Percentiles rank a stretch among this genome's conserved stretches.
These are phyloP conservation scores for Tachuris rubrigastra DNA, from an alignment of 2,113 vertebrate genomes.

Conservation along the genomic window DNA sequence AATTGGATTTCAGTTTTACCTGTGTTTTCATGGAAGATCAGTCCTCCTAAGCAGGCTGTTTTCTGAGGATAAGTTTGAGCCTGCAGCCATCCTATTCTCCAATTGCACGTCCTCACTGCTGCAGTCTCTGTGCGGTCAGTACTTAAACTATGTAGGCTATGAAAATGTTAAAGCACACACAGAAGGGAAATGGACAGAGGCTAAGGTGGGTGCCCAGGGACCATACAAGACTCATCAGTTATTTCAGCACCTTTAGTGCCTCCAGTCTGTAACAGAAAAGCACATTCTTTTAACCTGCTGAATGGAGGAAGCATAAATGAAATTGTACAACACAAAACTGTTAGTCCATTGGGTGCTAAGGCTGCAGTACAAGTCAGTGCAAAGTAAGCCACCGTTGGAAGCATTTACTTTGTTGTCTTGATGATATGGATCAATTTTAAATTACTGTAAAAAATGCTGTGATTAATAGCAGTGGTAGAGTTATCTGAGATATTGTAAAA, in stretches of 20 bases:
- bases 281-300: background rate
- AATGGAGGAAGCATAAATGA: background rate
- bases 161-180: background rate
- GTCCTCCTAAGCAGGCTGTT: background rate
- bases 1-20: background rate
- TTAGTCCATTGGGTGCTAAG: background rate
- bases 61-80: background rate
- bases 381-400: background rate
- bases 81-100: background rate
- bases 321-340: background rate
- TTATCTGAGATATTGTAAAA: conserved; percentile 4
- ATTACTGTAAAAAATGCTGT: background rate
- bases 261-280: conserved; percentile 3
- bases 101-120: background rate
- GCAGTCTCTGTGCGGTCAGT: background rate
- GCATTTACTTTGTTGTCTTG: background rate
- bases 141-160: background rate
- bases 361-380: background rate
- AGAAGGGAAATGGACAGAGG: background rate
- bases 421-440: background rate
- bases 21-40: background rate
- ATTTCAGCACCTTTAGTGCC: conserved; percentile 4
- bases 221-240: background rate
- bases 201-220: background rate
- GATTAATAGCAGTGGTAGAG: conserved; percentile 21